These are phyloP conservation scores for Falco punctatus DNA, from an alignment of 2,113 vertebrate genomes.

Conservation along the genomic window DNA sequence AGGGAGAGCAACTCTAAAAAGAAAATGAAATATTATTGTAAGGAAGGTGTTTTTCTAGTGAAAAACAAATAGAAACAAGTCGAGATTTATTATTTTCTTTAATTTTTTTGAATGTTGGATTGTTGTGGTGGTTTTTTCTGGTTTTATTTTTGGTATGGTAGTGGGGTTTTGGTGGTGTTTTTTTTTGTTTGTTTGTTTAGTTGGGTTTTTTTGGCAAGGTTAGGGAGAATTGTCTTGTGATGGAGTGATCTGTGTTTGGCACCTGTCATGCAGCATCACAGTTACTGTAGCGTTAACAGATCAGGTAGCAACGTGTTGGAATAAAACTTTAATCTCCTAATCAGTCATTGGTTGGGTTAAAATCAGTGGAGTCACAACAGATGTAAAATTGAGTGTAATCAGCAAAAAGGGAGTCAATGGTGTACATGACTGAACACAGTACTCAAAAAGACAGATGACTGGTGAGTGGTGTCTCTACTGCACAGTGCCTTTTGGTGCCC, in stretches of 20 bases:
- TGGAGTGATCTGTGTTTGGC: not conserved
- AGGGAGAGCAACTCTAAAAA: not conserved
- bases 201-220: not conserved
- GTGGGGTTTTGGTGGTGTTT: too few species aligned
- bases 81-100: not conserved
- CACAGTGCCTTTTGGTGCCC: not conserved
- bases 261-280: not conserved
- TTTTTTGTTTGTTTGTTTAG: not conserved
- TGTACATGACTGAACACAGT: rapidly evolving
- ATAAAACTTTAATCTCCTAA: not conserved
- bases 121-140: not conserved
- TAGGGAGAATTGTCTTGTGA: not conserved
- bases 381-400: not conserved
- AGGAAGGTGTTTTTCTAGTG: not conserved
- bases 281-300: not conserved
- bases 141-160: too few species aligned
- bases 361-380: not conserved
- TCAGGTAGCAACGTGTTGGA: not conserved
- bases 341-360: not conserved
- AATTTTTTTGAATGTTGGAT: not conserved
- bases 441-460: not conserved
- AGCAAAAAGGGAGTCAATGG: not conserved
- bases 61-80: not conserved
- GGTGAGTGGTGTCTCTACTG: too few species aligned
- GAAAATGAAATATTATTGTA: not conserved